A percentile compares a stretch with the other conserved stretches of the same genome.
Evolutionary conservation across 2,797 vertebrate genomes (phyloP).

Genomic region (Hylomyscus alleni): DNA sequence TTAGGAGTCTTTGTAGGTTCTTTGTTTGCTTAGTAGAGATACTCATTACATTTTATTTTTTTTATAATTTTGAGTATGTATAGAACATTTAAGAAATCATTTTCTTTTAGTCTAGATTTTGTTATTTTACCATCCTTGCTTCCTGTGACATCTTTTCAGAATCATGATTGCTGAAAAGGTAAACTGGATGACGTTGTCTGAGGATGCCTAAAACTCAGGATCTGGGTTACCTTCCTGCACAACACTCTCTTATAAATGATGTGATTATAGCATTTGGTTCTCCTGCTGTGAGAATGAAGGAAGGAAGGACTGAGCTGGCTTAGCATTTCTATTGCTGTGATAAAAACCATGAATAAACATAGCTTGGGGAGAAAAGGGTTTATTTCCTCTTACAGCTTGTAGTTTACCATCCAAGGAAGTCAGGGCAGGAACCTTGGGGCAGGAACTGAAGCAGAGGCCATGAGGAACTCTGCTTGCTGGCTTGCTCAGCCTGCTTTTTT

Average conservation of each 20-base stretch:
- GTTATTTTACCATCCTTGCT: neutral
- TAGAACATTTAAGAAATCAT: constrained; percentile 27
- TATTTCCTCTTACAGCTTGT: neutral
- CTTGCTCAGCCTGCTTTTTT: neutral
- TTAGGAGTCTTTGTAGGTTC: neutral
- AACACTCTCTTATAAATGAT: neutral
- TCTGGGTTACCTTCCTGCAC: neutral
- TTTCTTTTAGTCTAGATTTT: neutral
- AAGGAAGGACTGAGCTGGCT: no score
- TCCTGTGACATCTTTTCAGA: neutral
- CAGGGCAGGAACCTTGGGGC: neutral
- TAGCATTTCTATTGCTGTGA: neutral
- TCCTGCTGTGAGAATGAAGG: neutral
- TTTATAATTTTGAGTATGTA: neutral
- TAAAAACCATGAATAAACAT: no score
- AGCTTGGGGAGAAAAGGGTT: neutral
- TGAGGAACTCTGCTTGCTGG: neutral
- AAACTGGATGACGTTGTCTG: neutral
- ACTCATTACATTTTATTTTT: neutral
- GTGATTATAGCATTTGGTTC: neutral
- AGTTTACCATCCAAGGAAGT: neutral
- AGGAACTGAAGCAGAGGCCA: neutral
- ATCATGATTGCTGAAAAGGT: neutral
- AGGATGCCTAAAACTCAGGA: neutral
- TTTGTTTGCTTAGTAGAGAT: neutral